Percentiles rank a stretch among this genome's conserved stretches.
Evolutionary conservation across 92 coral and sea anemone genomes (phyloP).

Genomic region (Chrysogorgia sp.): DNA sequence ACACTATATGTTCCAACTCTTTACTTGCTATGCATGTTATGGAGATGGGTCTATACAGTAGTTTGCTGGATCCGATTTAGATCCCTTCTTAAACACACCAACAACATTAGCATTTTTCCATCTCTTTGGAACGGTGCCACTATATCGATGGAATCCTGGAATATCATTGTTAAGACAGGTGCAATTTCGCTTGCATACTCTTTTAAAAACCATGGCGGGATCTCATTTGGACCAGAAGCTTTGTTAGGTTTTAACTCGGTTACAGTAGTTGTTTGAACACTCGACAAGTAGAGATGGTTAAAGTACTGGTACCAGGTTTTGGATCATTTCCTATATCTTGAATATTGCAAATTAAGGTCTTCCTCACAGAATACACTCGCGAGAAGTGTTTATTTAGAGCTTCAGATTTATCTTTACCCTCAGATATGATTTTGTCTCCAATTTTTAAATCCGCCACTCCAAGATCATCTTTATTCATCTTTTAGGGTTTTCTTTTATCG

Average conservation of each 20-base stretch:
- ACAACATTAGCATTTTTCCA: conserved; percentile 66
- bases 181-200: no score
- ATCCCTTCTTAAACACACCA: conserved; percentile 54
- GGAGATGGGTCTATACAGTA: conserved; percentile 64
- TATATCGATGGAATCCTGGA: conserved; percentile 50
- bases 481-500: not conserved
- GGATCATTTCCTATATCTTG: no score
- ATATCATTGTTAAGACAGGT: conserved; percentile 49
- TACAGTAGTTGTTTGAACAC: conserved; percentile 40
- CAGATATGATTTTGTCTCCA: conserved; percentile 14
- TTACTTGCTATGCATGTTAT: conserved; percentile 58
- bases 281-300: no score
- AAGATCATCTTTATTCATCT: conserved; percentile 11
- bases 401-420: conserved; percentile 32
- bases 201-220: conserved; percentile 41
- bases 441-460: conserved; percentile 47
- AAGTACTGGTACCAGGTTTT: no score
- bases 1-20: conserved; percentile 55
- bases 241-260: conserved; percentile 39
- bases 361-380: conserved; percentile 41
- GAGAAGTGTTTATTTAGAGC: conserved; percentile 45
- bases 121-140: conserved; percentile 52
- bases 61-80: conserved; percentile 49
- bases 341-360: no score
- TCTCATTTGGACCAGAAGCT: conserved; percentile 48